These are phyloP conservation scores for Anabacerthia variegaticeps DNA, from an alignment of 2,797 vertebrate genomes.

Conservation along the genomic window DNA sequence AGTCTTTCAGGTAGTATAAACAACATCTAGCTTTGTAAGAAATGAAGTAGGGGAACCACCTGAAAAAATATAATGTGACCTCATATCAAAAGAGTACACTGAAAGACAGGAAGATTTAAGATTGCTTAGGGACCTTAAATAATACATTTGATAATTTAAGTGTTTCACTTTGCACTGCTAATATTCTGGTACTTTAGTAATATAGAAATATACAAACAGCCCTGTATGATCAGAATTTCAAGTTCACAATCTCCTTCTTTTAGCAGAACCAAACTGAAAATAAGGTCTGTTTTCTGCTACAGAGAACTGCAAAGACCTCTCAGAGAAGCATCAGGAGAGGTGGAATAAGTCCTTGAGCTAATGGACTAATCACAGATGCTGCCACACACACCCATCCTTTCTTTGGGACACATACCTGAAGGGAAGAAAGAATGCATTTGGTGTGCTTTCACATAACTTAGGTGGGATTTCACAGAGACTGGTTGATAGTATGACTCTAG, in stretches of 20 bases:
- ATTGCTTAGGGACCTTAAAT: not conserved
- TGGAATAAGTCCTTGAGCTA: not conserved
- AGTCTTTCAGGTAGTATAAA: not conserved
- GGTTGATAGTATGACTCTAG: accelerated
- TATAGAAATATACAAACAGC: not conserved
- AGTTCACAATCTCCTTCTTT: not conserved
- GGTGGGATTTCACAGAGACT: not conserved
- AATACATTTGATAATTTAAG: not conserved
- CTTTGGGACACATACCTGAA: not conserved
- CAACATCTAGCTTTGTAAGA: not conserved
- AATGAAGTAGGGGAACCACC: not conserved
- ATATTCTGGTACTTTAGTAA: not conserved
- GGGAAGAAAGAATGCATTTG: not conserved
- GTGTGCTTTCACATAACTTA: not conserved
- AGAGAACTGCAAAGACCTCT: not conserved
- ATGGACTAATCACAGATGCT: not conserved
- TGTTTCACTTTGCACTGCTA: not conserved
- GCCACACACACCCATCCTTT: not conserved
- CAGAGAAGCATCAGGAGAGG: not conserved
- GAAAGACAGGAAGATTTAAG: not conserved
- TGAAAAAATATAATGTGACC: not conserved
- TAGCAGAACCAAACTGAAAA: not conserved
- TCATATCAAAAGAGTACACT: not conserved
- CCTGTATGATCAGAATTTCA: not conserved
- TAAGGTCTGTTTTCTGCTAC: not conserved